Evolutionary conservation across 2,888 invertebrate genomes (phyloP), one percentile per base, ranked within the genome.

Genomic region (Phengaris alcon): DNA sequence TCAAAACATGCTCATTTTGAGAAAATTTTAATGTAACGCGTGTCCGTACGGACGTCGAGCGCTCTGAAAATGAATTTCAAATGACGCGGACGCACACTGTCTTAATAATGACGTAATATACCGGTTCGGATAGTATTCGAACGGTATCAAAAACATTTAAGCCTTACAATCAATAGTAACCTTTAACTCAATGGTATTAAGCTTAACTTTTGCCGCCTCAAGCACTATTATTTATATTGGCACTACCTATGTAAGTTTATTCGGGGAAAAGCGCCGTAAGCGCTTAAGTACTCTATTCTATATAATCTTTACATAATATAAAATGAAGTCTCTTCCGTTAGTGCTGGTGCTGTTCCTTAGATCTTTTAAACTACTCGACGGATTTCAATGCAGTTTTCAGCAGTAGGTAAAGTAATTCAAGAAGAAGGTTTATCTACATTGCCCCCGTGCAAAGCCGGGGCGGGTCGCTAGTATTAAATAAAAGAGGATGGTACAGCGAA

Each of bases 91-190:
- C 77, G 77, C 76, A 68, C 72, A 75, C 78, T 77, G 78, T 77
- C 77, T 80, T 79, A 80, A 76, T 83, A 83, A 83, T 83, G 83
- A 84, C 81, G 82, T 77, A 75, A 54, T 35, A 64, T 83, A 85
- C 84, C 82, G 84, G 84, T 84, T 81, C 64, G 75, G 51, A 73
- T 78, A 22, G 57, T 74, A 70, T 77, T 74, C 51, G 51, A 74
- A 75, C 64, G 73, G 73, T 68, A 74, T 74, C 72, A 52, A 72
- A 72, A 75, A 68, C 74, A 79, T 51, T 74, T 22, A 46, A 51
- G 48, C 15, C 51, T 10, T 6, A 22, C 52, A 72, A 52, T 52
- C 54, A 72, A 72, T 7, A 35, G 12, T 72, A 54, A 48, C 22
- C 72, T 54, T 72, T 72, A 72, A 54, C 35, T 35, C 35, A 15